phyloP scores from a whole-genome alignment of 2,797 vertebrate genomes.

The Sarcoramphus papa region DNA sequence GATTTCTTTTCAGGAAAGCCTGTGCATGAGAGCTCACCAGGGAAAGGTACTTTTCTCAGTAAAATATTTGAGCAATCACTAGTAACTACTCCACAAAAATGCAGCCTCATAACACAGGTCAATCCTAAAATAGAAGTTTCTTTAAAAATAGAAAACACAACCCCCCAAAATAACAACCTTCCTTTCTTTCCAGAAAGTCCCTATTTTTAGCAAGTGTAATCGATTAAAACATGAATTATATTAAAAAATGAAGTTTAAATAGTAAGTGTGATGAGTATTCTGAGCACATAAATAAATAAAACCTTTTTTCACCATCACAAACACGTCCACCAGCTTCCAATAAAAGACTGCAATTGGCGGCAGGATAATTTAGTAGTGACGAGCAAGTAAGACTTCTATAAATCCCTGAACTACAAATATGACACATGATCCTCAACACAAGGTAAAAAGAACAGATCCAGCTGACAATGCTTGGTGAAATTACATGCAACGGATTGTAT shows the following conservation, averaged over 20 bases:
- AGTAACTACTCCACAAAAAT: not conserved
- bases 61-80: not conserved
- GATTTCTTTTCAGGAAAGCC: slow-evolving; percentile 43
- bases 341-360: not conserved
- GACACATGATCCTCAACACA: not conserved
- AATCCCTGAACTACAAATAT: not conserved
- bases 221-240: not conserved
- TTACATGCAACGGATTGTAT: not conserved
- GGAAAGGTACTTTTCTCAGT: not conserved
- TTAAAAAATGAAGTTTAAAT: not conserved
- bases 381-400: not conserved
- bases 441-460: not conserved
- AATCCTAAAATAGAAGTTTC: not conserved
- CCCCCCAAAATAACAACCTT: not conserved
- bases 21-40: not conserved
- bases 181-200: not conserved
- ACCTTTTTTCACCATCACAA: not conserved
- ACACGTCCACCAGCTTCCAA: not conserved
- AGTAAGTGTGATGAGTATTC: not conserved
- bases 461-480: not conserved
- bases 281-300: not conserved
- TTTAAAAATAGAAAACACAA: not conserved
- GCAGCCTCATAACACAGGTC: not conserved
- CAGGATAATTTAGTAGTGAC: not conserved
- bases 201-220: not conserved